Evolutionary conservation across 2,888 invertebrate species (phyloP), one percentile per base, ranked within the genome.

Genomic region (Prosapia bicincta): DNA sequence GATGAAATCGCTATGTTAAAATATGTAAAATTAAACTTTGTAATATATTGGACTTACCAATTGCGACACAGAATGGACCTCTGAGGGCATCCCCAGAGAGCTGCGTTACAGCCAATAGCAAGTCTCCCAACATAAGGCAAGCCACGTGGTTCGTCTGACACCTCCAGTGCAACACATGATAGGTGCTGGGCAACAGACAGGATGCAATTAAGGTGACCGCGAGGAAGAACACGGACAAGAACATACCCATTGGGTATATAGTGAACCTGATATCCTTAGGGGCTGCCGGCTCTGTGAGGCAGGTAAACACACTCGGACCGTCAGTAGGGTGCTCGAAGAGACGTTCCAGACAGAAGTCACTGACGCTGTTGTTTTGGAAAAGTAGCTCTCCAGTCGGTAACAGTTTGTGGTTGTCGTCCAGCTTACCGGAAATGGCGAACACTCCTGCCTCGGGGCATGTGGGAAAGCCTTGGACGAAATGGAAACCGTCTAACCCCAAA

Each of bases 131-230:
- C 85, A 95, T 89, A 80, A 95, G 89, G 83, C 94, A 93, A 78
- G 91, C 91, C 80, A 95, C 93, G 85, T 95, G 94, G 86, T 93
- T 91, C 80, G 94, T 94, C 87, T 95, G 95, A 84, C 95, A 95
- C 82, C 93, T 89, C 93, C 95, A 95, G 85, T 95, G 95, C 81
- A 95, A 88, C 79, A 93, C 93, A 86, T 94, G 95, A 86, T 93
- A 92, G 81, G 93, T 92, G 80, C 93, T 91, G 72, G 94, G 94
- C 84, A 94, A 88, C 81, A 94, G 87, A 82, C 91, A 92, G 23
- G 94, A 92, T 13, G 94, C 92, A 68, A 90, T 92, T 82, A 95
- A 86, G 72, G 95, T 95, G 23, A 93, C 92, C 65, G 92, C 91
- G 84, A 95, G 87, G 87, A 95, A 95, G 78, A 93, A 89, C 2